Base-by-base conservation (phyloP, 2,888 invertebrate species). In the Sipha maydis region DNA sequence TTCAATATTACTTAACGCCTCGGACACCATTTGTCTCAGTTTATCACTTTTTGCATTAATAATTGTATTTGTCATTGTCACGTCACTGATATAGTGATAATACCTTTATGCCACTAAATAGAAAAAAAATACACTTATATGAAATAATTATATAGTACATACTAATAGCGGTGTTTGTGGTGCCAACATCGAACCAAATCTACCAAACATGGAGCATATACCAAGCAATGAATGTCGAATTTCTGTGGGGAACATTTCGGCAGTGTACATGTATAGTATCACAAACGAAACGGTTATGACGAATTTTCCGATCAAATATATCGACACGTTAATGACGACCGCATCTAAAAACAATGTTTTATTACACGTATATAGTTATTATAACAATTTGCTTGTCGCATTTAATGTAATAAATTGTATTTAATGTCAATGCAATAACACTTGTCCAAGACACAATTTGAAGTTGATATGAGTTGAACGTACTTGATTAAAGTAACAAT, bases 231-330 rank as follows among this genome's bases (percentile, higher is more conserved):
- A 90, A 67, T 89, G 80, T 41, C 90, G 82, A 11, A 90, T 85
- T 75, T 89, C 89, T 28, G 90, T 90, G 19, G 90, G 90, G 28
- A 90, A 90, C 89, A 90, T 90, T 89, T 90, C 90, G 17, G 89
- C 89, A 41, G 90, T 89, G 69, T 89, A 89, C 84, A 90, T 89
- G 76, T 90, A 90, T 17, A 90, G 67, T 79, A 90, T 89, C 78
- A 89, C 90, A 56, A 89, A 89, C 34, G 89, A 89, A 61, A 89
- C 83, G 7, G 89, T 90, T 78, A 89, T 89, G 31, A 84, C 71
- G 41, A 90, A 89, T 67, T 89, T 89, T 71, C 90, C 89, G 41
- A 90, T 31, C 69, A 90, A 67, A 69, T 85, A 89, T 7, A 90
- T 5, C n/a, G 67, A n/a, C 19, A 90, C 75, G 19, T 88, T 82